Percentiles rank a stretch among this genome's conserved stretches.
These are phyloP conservation scores for Spicauda simplicius DNA, from an alignment of 2,888 invertebrate genomes.

Conservation along the genomic window DNA sequence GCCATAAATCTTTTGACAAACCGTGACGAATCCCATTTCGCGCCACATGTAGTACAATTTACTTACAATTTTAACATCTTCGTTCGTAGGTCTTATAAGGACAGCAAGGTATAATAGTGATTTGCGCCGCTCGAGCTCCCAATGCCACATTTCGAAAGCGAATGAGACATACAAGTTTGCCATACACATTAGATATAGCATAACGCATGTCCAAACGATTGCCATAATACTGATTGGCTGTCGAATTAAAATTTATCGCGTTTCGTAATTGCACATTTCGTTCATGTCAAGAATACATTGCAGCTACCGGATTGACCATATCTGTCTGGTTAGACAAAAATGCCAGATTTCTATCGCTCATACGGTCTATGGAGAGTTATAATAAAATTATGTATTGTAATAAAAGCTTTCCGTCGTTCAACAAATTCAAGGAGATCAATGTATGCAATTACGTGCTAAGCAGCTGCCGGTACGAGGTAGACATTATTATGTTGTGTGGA, in stretches of 20 bases:
- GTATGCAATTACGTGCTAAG: conserved; percentile 61
- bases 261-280: conserved; percentile 29
- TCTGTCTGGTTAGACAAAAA: neutral
- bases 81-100: conserved; percentile 30
- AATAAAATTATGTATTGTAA: conserved; percentile 4
- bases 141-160: conserved; percentile 68
- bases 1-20: conserved; percentile 22
- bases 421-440: conserved; percentile 78
- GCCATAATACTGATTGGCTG: conserved; percentile 25
- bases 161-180: conserved; percentile 52
- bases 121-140: conserved; percentile 51
- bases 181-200: conserved; percentile 38
- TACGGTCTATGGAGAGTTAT: conserved; percentile 1
- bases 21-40: conserved; percentile 22
- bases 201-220: conserved; percentile 37
- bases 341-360: conserved; percentile 1
- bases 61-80: conserved; percentile 23
- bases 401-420: conserved; percentile 67
- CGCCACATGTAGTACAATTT: conserved; percentile 22
- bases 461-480: conserved; percentile 44
- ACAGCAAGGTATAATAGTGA: conserved; percentile 31
- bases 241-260: conserved; percentile 34
- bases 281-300: conserved; percentile 22
- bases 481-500: conserved; percentile 51
- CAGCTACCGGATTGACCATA: neutral